Conservation (phyloP, 2,113 vertebrate genomes). For the Oreochromis tanganicae region DNA sequence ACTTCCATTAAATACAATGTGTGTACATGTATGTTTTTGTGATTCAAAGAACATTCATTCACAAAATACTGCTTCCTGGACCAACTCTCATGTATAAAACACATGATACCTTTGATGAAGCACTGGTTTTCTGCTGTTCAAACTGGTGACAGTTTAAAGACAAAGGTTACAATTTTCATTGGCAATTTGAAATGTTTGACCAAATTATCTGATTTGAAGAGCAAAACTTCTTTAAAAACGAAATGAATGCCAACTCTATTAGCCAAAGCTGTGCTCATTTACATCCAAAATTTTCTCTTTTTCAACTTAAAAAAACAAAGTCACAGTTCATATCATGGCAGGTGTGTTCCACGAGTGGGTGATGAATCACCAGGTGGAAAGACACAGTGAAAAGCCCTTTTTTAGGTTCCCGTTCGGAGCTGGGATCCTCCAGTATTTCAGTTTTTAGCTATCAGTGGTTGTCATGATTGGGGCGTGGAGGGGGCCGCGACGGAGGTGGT, state of each 20-base stretch:
- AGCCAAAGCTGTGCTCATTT: conserved; percentile 22
- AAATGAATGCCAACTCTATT: neutral
- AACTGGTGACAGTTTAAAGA: neutral
- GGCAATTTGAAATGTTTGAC: neutral
- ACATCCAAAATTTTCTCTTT: neutral
- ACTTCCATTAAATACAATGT: neutral
- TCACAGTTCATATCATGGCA: neutral
- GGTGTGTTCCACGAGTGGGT: neutral
- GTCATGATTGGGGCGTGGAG: conserved; percentile 78
- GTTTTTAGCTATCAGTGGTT: neutral
- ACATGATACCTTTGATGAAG: neutral
- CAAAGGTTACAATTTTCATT: neutral
- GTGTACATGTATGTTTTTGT: neutral
- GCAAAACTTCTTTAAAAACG: neutral
- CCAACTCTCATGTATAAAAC: conserved; percentile 29
- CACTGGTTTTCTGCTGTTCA: neutral
- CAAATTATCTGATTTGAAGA: neutral
- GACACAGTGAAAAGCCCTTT: neutral
- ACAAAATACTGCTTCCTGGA: neutral
- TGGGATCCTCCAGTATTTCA: neutral
- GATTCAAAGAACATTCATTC: neutral
- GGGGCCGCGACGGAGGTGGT: conserved; percentile 83
- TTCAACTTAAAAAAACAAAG: neutral
- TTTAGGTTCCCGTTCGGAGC: neutral
- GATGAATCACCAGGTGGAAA: neutral